Percentiles rank a stretch among this genome's conserved stretches.
Conservation (phyloP, 92 coral and sea anemone genomes). For the Micromussa lordhowensis region DNA sequence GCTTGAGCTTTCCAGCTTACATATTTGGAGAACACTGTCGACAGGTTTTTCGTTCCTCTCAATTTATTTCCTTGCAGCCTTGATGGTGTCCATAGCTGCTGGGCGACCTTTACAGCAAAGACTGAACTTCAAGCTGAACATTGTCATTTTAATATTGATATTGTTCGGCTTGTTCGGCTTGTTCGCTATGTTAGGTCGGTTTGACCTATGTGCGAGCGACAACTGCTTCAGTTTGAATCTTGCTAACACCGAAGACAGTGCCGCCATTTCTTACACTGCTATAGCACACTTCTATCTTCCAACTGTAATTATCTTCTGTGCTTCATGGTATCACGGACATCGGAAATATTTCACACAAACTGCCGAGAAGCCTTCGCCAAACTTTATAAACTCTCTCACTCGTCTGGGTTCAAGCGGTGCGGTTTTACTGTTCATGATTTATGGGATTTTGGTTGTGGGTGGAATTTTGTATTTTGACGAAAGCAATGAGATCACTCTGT, state of each 20-base stretch:
- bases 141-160: neutral
- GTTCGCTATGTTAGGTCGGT: neutral
- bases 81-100: neutral
- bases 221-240: neutral
- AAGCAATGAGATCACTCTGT: neutral
- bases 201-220: neutral
- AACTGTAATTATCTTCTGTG: neutral
- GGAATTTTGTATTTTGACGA: neutral
- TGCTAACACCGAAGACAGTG: neutral
- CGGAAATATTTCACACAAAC: neutral
- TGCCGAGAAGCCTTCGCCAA: neutral
- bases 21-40: neutral
- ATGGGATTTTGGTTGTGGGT: neutral
- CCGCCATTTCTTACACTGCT: neutral
- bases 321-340: neutral
- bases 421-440: neutral
- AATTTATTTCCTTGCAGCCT: neutral
- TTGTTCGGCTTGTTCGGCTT: neutral
- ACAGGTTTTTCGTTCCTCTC: slow-evolving; percentile 15
- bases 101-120: neutral
- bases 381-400: neutral
- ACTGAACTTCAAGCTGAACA: neutral
- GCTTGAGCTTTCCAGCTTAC: neutral
- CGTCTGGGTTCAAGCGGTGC: neutral
- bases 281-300: neutral